Conservation (phyloP, 2,797 vertebrate genomes). For the Varecia variegata region DNA sequence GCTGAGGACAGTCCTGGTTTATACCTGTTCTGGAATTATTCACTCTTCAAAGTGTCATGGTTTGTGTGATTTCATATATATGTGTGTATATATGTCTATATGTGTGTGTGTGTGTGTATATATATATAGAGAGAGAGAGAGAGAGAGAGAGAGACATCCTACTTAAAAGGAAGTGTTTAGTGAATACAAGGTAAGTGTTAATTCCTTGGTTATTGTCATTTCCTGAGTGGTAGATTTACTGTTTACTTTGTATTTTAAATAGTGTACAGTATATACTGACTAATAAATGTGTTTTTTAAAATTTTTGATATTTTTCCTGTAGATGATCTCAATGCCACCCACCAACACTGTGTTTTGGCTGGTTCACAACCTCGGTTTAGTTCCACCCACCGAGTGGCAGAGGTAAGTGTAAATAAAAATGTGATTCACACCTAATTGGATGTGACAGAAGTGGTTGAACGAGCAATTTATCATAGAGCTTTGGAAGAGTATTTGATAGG, state of each 20-base stretch:
- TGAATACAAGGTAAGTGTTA: neutral
- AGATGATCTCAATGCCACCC: constrained; percentile 96
- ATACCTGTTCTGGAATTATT: neutral
- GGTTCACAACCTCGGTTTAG: constrained; percentile 94
- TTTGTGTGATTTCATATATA: neutral
- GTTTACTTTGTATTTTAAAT: constrained; percentile 1
- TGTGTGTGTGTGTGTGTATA: neutral
- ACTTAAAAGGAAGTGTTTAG: neutral
- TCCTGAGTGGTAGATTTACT: neutral
- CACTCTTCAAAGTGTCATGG: neutral
- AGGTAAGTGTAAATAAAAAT: constrained; percentile 86
- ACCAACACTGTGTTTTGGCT: constrained; percentile 96
- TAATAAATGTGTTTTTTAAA: constrained; percentile 49
- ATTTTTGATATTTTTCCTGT: constrained; percentile 75
- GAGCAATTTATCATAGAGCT: constrained; percentile 51
- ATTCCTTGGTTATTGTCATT: neutral
- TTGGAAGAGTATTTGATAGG: constrained; percentile 53
- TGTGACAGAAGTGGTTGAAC: constrained; percentile 47
- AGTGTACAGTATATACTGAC: neutral
- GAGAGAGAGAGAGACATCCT: neutral
- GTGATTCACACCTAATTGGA: constrained; percentile 41
- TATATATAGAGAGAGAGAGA: neutral
- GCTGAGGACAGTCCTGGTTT: neutral
- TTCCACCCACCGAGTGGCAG: constrained; percentile 95
- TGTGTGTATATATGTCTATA: too few relatives aligned